A percentile compares a stretch with the other conserved stretches of the same genome.
Evolutionary conservation across 92 coral and sea anemone species (phyloP).

Genomic region (Phenganax subtilis): DNA sequence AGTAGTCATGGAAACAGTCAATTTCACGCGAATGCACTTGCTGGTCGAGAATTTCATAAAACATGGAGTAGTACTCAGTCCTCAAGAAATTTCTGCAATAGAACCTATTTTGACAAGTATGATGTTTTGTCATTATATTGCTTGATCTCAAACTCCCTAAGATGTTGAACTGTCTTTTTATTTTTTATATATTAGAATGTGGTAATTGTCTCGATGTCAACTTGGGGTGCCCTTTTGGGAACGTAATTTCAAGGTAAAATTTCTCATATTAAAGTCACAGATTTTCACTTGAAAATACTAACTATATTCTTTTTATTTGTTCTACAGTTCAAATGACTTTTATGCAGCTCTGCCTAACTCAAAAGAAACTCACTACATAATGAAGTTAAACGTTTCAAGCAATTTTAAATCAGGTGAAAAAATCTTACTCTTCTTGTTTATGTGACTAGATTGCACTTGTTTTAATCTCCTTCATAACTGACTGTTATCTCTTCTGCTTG

Average conservation of each 20-base stretch:
- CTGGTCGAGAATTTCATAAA: constrained; percentile 63
- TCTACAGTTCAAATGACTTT: constrained; percentile 63
- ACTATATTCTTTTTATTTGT: background rate
- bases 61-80: constrained; percentile 62
- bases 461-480: background rate
- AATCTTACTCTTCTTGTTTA: background rate
- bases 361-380: constrained; percentile 44
- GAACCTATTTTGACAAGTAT: constrained; percentile 89
- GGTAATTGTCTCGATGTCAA: constrained; percentile 65
- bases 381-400: constrained; percentile 34
- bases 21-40: constrained; percentile 70
- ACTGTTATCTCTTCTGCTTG: background rate
- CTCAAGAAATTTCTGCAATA: constrained; percentile 62
- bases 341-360: constrained; percentile 72
- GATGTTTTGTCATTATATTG: background rate
- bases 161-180: background rate
- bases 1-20: constrained; percentile 92
- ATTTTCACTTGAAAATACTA: too few species aligned
- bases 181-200: constrained; percentile 46
- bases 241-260: constrained; percentile 68
- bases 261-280: background rate
- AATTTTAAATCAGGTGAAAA: constrained; percentile 38
- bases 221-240: constrained; percentile 68
- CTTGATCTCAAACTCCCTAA: background rate
- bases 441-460: background rate